A percentile compares a stretch with the other conserved stretches of the same genome.
phyloP scores from a whole-genome alignment of 2,888 invertebrate species.

The Ectropis crepuscularia region DNA sequence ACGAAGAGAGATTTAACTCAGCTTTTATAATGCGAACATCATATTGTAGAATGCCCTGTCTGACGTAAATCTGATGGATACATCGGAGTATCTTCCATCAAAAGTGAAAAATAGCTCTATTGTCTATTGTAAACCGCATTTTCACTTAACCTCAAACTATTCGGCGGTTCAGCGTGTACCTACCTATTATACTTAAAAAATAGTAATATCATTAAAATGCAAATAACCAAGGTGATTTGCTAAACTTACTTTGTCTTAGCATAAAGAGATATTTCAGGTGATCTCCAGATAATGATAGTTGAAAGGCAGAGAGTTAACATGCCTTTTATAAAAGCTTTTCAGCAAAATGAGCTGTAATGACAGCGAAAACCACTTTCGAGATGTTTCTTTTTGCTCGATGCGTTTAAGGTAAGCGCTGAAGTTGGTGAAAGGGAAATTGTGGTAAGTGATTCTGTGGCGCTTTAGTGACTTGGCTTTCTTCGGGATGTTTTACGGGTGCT shows the following conservation, averaged over 20 bases:
- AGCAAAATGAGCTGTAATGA: conserved; percentile 70
- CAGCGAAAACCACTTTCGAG: conserved; percentile 69
- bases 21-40: too few relatives aligned
- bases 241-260: background rate
- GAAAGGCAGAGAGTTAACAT: conserved; percentile 58
- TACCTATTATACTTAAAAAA: too few relatives aligned
- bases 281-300: conserved; percentile 66
- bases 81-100: too few relatives aligned
- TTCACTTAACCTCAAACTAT: too few relatives aligned
- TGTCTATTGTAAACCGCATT: too few relatives aligned
- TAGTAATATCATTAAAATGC: background rate
- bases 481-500: conserved; percentile 24
- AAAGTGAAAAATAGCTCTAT: too few relatives aligned
- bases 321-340: conserved; percentile 64
- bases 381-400: conserved; percentile 65
- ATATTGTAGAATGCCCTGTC: too few relatives aligned
- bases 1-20: too few relatives aligned
- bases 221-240: background rate
- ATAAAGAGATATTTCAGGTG: conserved; percentile 56
- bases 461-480: conserved; percentile 32
- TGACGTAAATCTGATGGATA: too few relatives aligned
- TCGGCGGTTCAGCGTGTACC: too few relatives aligned
- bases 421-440: conserved; percentile 39
- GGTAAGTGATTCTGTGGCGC: conserved; percentile 42
- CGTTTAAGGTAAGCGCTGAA: conserved; percentile 52